A percentile compares a stretch with the other conserved stretches of the same genome.
Evolutionary conservation across 2,888 invertebrate genomes (phyloP).

Genomic region (Meiosimyza platycephala): DNA sequence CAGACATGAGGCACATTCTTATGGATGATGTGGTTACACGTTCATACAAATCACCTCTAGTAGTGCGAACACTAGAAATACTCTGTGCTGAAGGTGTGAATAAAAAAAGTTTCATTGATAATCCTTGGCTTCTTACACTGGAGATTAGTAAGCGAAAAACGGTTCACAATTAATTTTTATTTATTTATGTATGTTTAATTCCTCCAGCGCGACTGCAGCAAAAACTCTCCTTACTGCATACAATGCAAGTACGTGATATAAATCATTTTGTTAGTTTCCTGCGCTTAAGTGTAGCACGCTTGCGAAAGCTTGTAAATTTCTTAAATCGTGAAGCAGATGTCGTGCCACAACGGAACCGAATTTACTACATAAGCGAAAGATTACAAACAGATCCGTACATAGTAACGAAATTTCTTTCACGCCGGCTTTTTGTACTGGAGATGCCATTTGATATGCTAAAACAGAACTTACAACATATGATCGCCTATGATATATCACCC

Average conservation of each 20-base stretch:
- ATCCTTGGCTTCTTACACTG: conserved; percentile 62
- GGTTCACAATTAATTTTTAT: not conserved
- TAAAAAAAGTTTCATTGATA: conserved; percentile 57
- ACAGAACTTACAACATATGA: conserved; percentile 69
- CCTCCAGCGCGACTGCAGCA: conserved; percentile 54
- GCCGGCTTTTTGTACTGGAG: conserved; percentile 70
- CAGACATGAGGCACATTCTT: conserved; percentile 52
- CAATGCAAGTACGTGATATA: conserved; percentile 64
- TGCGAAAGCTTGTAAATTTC: conserved; percentile 52
- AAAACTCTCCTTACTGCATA: conserved; percentile 66
- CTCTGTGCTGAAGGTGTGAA: conserved; percentile 54
- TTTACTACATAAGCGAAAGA: conserved; percentile 71
- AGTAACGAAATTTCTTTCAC: conserved; percentile 68
- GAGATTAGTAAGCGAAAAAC: conserved; percentile 52
- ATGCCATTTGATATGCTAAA: conserved; percentile 71
- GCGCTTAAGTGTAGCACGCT: conserved; percentile 64
- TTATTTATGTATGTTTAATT: conserved; percentile 7
- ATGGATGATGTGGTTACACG: conserved; percentile 53
- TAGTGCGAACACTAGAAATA: conserved; percentile 49
- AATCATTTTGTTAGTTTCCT: conserved; percentile 71
- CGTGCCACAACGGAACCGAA: conserved; percentile 69
- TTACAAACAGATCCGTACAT: conserved; percentile 68
- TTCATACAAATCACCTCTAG: conserved; percentile 47
- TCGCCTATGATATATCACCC: conserved; percentile 70
- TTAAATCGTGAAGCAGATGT: conserved; percentile 65